These are phyloP conservation scores for Epiblema foenella DNA, from an alignment of 2,888 invertebrate species.

Conservation along the genomic window DNA sequence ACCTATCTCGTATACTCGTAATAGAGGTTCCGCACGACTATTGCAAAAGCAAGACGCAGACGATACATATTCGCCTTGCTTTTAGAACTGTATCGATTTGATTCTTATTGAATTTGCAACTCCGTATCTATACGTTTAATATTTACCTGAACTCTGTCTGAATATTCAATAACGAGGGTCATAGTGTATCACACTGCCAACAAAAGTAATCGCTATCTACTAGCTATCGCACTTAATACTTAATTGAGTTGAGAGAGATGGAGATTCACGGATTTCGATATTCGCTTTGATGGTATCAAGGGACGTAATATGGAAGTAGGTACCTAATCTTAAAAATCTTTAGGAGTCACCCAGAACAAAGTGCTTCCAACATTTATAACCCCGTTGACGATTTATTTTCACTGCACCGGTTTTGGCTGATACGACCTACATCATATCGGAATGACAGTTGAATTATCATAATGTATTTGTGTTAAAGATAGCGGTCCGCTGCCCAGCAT, in stretches of 20 bases:
- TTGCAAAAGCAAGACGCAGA: constrained; percentile 10
- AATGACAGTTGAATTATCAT: constrained; percentile 52
- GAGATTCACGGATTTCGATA: too few relatives aligned
- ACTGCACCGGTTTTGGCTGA: constrained; percentile 9
- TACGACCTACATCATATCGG: constrained; percentile 42
- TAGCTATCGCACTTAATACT: too few relatives aligned
- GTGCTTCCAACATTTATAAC: background rate
- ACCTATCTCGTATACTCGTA: too few relatives aligned
- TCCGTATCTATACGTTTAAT: background rate
- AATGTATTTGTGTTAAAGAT: constrained; percentile 46
- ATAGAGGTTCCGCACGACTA: constrained; percentile 15
- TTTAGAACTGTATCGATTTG: background rate
- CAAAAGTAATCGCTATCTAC: too few relatives aligned
- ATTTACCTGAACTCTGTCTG: background rate
- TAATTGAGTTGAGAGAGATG: too few relatives aligned
- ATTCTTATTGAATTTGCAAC: background rate
- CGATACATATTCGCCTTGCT: background rate
- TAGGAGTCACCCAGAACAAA: background rate
- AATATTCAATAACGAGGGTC: background rate
- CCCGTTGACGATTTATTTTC: background rate
- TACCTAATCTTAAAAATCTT: too few relatives aligned
- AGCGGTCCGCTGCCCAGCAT: constrained; percentile 47
- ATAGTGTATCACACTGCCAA: too few relatives aligned
- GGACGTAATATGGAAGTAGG: too few relatives aligned
- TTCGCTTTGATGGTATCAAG: background rate